A percentile compares a stretch with the other conserved stretches of the same genome.
phyloP scores from a whole-genome alignment of 2,797 vertebrate species.

The Fratercula arctica region DNA sequence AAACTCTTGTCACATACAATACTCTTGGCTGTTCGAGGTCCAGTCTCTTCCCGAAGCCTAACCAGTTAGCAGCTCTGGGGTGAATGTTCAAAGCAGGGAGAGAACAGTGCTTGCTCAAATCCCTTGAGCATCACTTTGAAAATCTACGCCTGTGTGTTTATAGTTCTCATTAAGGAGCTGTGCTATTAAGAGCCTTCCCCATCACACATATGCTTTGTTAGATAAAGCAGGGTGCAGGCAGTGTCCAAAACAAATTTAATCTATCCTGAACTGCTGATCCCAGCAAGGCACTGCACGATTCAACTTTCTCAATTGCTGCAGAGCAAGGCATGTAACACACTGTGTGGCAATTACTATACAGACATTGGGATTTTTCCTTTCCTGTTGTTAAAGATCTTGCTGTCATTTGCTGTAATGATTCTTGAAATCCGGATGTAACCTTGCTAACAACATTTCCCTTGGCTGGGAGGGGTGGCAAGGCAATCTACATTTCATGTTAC shows the following conservation, averaged over 20 bases:
- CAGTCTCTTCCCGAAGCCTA: background rate
- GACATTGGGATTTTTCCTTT: conserved; percentile 4
- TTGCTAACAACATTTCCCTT: conserved; percentile 34
- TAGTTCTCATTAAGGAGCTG: conserved; percentile 36
- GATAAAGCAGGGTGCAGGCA: conserved; percentile 20
- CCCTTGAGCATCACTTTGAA: background rate
- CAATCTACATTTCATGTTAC: conserved; percentile 3
- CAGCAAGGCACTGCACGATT: conserved; percentile 28
- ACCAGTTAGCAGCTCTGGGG: background rate
- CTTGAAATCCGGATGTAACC: background rate
- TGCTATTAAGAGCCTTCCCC: background rate
- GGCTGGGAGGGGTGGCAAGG: conserved; percentile 9
- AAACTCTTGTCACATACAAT: background rate
- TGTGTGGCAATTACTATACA: background rate
- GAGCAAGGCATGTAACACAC: background rate
- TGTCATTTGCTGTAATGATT: conserved; percentile 41
- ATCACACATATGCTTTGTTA: conserved; percentile 48
- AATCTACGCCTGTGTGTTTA: conserved; percentile 17
- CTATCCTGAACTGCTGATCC: conserved; percentile 57
- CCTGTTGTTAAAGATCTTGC: conserved; percentile 32
- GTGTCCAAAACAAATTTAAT: conserved; percentile 56
- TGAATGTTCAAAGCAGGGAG: background rate
- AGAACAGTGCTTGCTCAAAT: background rate
- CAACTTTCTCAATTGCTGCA: conserved; percentile 18
- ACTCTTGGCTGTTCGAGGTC: background rate